These are phyloP conservation scores for Drosophila melanosoma DNA, from an alignment of 2,888 invertebrate genomes.

Conservation along the genomic window DNA sequence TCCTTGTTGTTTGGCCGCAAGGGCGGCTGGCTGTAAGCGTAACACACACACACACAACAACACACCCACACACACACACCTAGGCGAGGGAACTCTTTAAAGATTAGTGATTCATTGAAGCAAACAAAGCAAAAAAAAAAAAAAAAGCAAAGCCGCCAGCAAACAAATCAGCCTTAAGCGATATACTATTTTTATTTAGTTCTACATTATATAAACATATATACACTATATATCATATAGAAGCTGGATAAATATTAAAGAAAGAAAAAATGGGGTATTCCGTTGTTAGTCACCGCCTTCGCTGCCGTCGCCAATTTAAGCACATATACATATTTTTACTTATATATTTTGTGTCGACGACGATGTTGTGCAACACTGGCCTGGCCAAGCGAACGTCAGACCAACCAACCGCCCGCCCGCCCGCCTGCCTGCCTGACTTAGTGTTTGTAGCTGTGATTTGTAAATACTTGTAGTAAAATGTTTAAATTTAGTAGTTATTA, in stretches of 20 bases:
- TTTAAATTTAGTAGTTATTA: conserved; percentile 78
- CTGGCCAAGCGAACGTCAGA: too few relatives aligned
- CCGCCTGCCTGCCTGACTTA: conserved; percentile 43
- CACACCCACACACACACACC: conserved; percentile 6
- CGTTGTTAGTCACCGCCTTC: conserved; percentile 28
- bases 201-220: conserved; percentile 21
- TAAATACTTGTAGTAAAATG: conserved; percentile 75
- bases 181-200: conserved; percentile 36
- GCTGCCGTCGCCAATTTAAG: conserved; percentile 23
- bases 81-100: conserved; percentile 2
- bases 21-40: conserved; percentile 90
- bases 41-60: conserved; percentile 7
- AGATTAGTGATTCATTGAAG: conserved; percentile 40
- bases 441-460: conserved; percentile 79
- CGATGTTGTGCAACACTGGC: conserved; percentile 64
- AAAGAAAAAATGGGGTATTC: not conserved
- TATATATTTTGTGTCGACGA: conserved; percentile 5
- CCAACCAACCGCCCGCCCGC: conserved; percentile 24
- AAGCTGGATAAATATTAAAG: conserved; percentile 4
- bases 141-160: conserved; percentile 2
- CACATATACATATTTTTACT: not conserved
- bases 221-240: conserved; percentile 9
- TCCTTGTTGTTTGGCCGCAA: conserved; percentile 93
- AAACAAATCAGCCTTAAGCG: conserved; percentile 20
- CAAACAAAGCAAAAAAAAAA: conserved; percentile 3